Evolutionary conservation across 1,140 invertebrate species (phyloP), one percentile per base, ranked within the genome.

Genomic region (Portunus trituberculatus): DNA sequence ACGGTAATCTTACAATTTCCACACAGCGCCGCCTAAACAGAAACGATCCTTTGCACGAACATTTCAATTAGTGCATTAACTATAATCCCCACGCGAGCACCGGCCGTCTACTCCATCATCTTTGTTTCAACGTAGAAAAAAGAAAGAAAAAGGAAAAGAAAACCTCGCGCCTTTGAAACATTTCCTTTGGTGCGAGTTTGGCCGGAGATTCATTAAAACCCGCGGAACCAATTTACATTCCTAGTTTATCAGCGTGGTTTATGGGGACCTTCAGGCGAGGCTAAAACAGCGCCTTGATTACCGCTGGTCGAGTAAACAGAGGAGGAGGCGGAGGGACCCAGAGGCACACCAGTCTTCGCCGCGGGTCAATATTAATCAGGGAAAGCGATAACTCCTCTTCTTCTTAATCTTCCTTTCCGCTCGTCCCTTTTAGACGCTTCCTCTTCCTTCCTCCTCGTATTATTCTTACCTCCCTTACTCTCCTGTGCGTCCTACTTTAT

Each of bases 31-130:
- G 10, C 52, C 16, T 59, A 59, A 59, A 59, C 0, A 39, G 52
- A 59, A 59, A 59, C 52, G 52, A 12, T 59, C 52, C 16, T 59
- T 76, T 76, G n/a, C 67, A 76, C 67, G 67, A 76, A 76, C 67
- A 76, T 76, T 76, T n/a, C 67, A 25, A 76, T 76, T 76, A 76
- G 67, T 76, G 67, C 67, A 76, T 25, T 76, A 76, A 76, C 67
- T n/a, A 76, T n/a, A n/a, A 76, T 20, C 67, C 16, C n/a, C 67
- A 76, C 67, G 20, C 67, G 20, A 25, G 12, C 67, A 76, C 67
- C 67, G 20, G 6, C 25, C 67, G 20, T 20, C 6, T 20, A n/a
- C 67, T 76, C 1, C 67, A n/a, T 20, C n/a, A 76, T 76, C 67
- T 7, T 76, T n/a, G 20, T 76, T n/a, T 20, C 25, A 0, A 7